Conservation (phyloP, 2,797 vertebrate species). For the Myotis daubentonii region DNA sequence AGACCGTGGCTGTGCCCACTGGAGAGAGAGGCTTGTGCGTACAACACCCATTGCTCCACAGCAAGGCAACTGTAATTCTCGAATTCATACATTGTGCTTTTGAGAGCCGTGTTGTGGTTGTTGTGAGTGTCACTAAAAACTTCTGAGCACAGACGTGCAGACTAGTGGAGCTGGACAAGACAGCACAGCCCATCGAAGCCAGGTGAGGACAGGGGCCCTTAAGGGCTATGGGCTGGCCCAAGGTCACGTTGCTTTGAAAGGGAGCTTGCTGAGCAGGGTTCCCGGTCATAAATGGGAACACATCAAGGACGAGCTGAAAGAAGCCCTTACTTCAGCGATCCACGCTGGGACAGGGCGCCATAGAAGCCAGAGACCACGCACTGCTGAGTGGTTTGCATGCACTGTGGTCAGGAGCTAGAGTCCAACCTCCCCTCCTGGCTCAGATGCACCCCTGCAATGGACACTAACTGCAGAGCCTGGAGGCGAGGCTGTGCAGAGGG, state of each 20-base stretch:
- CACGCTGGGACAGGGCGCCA: not conserved
- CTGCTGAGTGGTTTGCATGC: not conserved
- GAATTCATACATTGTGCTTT: not conserved
- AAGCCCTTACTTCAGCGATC: not conserved
- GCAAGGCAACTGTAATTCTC: not conserved
- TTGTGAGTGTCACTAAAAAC: slow-evolving; percentile 1
- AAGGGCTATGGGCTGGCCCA: not conserved
- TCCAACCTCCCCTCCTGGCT: not conserved
- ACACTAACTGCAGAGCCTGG: not conserved
- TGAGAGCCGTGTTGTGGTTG: not conserved
- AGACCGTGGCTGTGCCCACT: not conserved
- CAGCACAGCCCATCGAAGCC: not conserved
- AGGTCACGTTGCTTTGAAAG: not conserved
- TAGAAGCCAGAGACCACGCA: not conserved
- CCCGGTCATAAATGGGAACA: not conserved
- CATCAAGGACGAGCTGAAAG: not conserved
- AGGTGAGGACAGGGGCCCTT: not conserved
- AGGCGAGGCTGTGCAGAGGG: not conserved
- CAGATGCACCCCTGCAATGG: not conserved
- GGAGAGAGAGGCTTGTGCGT: not conserved
- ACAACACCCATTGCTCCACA: not conserved
- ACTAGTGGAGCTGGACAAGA: not conserved
- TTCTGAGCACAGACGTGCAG: not conserved
- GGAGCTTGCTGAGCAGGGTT: not conserved
- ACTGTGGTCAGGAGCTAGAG: not conserved